Base-by-base conservation (phyloP, 37 sponge, comb jelly and placozoan species). In the Aplysina aerophoba region DNA sequence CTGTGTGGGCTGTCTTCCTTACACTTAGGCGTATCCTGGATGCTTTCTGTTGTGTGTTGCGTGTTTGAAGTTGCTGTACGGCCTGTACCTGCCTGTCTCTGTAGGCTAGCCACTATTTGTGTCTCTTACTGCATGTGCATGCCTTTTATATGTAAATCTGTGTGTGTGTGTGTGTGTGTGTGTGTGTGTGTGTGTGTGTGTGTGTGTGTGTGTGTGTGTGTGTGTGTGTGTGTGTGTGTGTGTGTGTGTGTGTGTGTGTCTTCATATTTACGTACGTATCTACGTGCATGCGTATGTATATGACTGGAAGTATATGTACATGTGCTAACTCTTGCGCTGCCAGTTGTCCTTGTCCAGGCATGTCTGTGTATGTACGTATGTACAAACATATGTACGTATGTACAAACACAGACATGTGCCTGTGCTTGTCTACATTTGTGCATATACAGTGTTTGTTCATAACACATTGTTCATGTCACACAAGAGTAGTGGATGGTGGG, bases 201-300 rank as follows among this genome's bases (percentile, higher is more conserved):
- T 44, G 50, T 44, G 50, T 44, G 20, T 33, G 64, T 62, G 64
- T 44, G 50, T 44, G 50, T 44, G 50, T 44, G 50, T 44, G 50
- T 44, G 50, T 44, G 50, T 44, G 50, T 69, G 71, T 69, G 71
- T 69, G 71, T 69, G 71, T 69, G 71, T 69, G 71, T 69, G 71
- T 69, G 71, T 69, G 71, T 69, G 71, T 69, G 71, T 69, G 71
- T 69, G 2, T 69, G 71, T 30, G 34, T 27, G 63, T 2, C 63
- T 8, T 8, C 12, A 62, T 4, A 5, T 62, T 27, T 14, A 27
- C 11, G 11, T 12, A 71, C 11, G 21, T 28, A 71, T 67, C 15
- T 58, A 73, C 74, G 20, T 30, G 37, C 74, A 73, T 30, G n/a
- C 27, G 28, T 67, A 22, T 67, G 69, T 24, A 22, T 71, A 25